These are phyloP conservation scores for Sebastes alutus DNA, from an alignment of 2,797 vertebrate species.

Conservation along the genomic window DNA sequence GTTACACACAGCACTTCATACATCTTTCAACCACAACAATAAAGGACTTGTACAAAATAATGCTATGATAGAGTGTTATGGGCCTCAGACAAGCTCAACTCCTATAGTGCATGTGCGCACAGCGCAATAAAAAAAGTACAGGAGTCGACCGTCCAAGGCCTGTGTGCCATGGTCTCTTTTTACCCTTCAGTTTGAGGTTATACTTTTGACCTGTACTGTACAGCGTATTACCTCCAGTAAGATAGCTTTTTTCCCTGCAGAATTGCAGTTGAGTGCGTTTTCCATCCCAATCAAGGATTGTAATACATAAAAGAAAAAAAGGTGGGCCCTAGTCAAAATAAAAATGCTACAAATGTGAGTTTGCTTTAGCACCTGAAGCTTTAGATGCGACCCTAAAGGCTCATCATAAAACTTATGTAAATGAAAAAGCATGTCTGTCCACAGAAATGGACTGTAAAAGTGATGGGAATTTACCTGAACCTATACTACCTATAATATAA, in stretches of 20 bases:
- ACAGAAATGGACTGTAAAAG: conserved; percentile 69
- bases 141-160: conserved; percentile 73
- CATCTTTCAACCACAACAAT: conserved; percentile 68
- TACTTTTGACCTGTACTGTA: conserved; percentile 67
- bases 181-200: conserved; percentile 73
- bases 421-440: conserved; percentile 55
- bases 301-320: neutral
- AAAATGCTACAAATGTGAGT: conserved; percentile 66
- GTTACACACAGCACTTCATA: conserved; percentile 76
- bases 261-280: conserved; percentile 73
- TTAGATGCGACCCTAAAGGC: conserved; percentile 35
- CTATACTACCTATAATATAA: conserved; percentile 11
- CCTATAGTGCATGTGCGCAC: conserved; percentile 88
- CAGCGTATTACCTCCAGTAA: conserved; percentile 65
- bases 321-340: conserved; percentile 35
- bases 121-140: conserved; percentile 83
- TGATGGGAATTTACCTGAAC: conserved; percentile 47
- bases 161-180: conserved; percentile 74
- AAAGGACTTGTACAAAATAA: conserved; percentile 74
- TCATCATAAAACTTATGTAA: conserved; percentile 37
- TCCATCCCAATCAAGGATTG: conserved; percentile 47
- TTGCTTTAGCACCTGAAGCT: conserved; percentile 72
- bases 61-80: conserved; percentile 75
- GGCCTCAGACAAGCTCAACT: conserved; percentile 69
- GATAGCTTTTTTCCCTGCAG: conserved; percentile 76